phyloP scores from a whole-genome alignment of 2,888 invertebrate species.

The Clepsis dumicolana region DNA sequence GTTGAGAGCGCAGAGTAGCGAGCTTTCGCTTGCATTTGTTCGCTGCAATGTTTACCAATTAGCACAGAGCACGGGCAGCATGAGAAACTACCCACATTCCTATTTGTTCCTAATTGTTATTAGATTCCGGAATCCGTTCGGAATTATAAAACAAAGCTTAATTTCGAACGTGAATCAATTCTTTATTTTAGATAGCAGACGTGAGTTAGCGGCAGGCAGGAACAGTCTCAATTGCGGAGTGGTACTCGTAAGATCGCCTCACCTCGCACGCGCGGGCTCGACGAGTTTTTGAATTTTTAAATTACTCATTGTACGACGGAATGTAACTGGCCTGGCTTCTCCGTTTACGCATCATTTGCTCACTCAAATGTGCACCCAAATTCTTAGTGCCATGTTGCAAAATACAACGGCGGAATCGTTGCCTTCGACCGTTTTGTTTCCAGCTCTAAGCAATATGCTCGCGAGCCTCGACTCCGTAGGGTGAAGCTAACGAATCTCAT shows the following conservation, averaged over 20 bases:
- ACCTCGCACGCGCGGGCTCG: constrained; percentile 76
- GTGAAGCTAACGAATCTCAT: constrained; percentile 81
- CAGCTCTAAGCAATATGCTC: constrained; percentile 59
- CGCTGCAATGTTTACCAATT: constrained; percentile 77
- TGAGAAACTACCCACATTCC: constrained; percentile 54
- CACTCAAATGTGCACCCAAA: constrained; percentile 76
- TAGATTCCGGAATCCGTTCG: constrained; percentile 63
- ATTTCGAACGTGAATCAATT: constrained; percentile 21
- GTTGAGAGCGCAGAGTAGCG: constrained; percentile 58
- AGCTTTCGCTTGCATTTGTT: constrained; percentile 63
- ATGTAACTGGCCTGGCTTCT: constrained; percentile 73
- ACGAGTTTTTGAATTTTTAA: constrained; percentile 87
- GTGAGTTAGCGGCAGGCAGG: constrained; percentile 62
- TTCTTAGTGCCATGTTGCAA: constrained; percentile 66
- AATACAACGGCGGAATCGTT: constrained; percentile 58
- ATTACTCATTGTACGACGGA: constrained; percentile 86
- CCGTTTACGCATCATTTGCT: constrained; percentile 56
- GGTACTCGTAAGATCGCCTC: constrained; percentile 78
- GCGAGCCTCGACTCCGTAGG: constrained; percentile 74
- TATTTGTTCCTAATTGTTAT: constrained; percentile 64
- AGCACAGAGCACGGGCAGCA: constrained; percentile 56
- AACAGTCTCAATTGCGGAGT: constrained; percentile 82
- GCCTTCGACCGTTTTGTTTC: constrained; percentile 60
- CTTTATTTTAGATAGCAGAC: constrained; percentile 7
- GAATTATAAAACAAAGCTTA: constrained; percentile 42